Percentiles rank a stretch among this genome's conserved stretches.
Evolutionary conservation across 1,140 invertebrate genomes (phyloP).

Genomic region (Sarcophaga bullata): DNA sequence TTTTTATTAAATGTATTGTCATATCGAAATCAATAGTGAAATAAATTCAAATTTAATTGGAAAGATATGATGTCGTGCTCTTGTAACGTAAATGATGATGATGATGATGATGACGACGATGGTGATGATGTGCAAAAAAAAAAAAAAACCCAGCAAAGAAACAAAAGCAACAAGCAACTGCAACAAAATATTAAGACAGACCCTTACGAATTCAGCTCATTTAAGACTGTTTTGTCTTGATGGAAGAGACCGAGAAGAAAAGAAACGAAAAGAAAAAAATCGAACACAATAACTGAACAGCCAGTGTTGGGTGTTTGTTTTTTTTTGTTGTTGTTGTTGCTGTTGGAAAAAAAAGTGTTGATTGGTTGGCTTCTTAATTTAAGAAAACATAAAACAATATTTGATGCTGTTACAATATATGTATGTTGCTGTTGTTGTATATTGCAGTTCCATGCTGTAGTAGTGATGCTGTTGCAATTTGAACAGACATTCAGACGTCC

Average conservation of each 20-base stretch:
- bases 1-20: too few species aligned
- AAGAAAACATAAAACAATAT: conserved; percentile 44
- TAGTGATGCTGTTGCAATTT: conserved; percentile 1
- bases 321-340: too few species aligned
- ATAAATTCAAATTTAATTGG: conserved; percentile 64
- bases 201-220: neutral
- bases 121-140: conserved; percentile 28
- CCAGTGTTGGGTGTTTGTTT: conserved; percentile 24
- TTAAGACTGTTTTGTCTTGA: conserved; percentile 30
- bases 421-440: neutral
- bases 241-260: neutral
- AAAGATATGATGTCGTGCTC: conserved; percentile 58
- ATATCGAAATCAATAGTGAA: conserved; percentile 39
- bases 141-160: neutral
- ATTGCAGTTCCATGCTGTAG: too few species aligned
- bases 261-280: neutral
- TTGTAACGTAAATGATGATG: conserved; percentile 45
- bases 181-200: neutral
- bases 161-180: neutral
- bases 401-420: conserved; percentile 17
- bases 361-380: conserved; percentile 48
- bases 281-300: conserved; percentile 11
- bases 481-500: neutral
- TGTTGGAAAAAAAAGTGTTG: conserved; percentile 28
- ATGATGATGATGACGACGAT: conserved; percentile 31